A percentile compares a stretch with the other conserved stretches of the same genome.
phyloP scores from a whole-genome alignment of 2,797 vertebrate genomes.

The Sitta carolinensis region DNA sequence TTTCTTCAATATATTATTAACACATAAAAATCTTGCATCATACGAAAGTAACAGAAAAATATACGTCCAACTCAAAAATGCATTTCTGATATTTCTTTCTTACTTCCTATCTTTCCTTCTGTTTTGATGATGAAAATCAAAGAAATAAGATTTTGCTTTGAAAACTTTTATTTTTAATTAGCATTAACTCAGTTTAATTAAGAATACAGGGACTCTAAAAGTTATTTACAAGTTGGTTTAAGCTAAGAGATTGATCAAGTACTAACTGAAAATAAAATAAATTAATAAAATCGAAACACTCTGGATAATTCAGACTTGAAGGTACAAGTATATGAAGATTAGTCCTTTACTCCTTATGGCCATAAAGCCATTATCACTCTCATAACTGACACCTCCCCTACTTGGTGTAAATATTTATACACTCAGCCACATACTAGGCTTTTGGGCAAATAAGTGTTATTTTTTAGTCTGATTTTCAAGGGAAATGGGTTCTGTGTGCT shows the following conservation, averaged over 20 bases:
- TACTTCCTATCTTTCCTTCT: not conserved
- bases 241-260: not conserved
- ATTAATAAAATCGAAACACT: not conserved
- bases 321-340: not conserved
- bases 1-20: not conserved
- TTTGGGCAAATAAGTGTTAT: not conserved
- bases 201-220: not conserved
- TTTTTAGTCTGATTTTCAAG: not conserved
- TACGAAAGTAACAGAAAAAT: not conserved
- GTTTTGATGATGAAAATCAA: not conserved
- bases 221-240: not conserved
- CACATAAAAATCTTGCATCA: accelerated
- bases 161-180: not conserved
- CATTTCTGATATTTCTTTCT: not conserved
- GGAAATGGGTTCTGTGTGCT: not conserved
- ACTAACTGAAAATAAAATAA: not conserved
- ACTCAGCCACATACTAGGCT: not conserved
- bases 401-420: not conserved
- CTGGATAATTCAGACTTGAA: not conserved
- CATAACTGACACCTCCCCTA: not conserved
- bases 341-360: not conserved
- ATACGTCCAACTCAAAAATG: not conserved
- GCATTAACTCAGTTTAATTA: not conserved
- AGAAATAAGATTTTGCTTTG: not conserved
- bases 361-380: not conserved